A percentile compares a stretch with the other conserved stretches of the same genome.
Conservation (phyloP, 2,797 vertebrate species). For the Pyrocephalus nanus region DNA sequence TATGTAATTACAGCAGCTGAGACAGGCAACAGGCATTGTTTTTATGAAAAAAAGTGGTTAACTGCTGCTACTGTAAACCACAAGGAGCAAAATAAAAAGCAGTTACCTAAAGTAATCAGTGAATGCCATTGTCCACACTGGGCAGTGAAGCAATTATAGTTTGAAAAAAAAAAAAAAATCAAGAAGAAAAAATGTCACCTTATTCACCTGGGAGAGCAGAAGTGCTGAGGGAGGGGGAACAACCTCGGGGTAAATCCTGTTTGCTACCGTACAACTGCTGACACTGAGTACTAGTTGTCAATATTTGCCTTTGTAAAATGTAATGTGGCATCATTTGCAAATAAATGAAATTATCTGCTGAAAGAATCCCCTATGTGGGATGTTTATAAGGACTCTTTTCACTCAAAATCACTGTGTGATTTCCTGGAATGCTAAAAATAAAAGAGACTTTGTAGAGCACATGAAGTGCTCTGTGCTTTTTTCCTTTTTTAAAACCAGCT, state of each 20-base stretch:
- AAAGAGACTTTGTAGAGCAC: background rate
- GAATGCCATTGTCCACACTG: background rate
- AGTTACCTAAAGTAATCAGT: background rate
- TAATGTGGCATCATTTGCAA: background rate
- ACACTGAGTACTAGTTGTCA: background rate
- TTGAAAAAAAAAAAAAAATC: background rate
- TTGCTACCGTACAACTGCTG: background rate
- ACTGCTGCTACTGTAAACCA: background rate
- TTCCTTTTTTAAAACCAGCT: background rate
- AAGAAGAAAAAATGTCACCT: background rate
- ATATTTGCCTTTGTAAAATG: background rate
- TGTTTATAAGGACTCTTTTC: background rate
- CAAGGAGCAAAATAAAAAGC: background rate
- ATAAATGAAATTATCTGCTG: background rate
- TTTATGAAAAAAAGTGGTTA: background rate
- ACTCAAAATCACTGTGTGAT: background rate
- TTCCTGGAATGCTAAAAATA: constrained; percentile 46
- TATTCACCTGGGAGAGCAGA: background rate
- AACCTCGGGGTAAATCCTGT: background rate
- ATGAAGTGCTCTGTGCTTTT: background rate
- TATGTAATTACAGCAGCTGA: background rate
- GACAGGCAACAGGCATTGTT: background rate
- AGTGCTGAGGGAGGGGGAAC: background rate
- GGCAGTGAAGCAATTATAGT: background rate
- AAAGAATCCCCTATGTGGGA: background rate